A percentile compares a stretch with the other conserved stretches of the same genome.
These are phyloP conservation scores for Sebastolobus altivelis DNA, from an alignment of 2,797 vertebrate species.

Conservation along the genomic window DNA sequence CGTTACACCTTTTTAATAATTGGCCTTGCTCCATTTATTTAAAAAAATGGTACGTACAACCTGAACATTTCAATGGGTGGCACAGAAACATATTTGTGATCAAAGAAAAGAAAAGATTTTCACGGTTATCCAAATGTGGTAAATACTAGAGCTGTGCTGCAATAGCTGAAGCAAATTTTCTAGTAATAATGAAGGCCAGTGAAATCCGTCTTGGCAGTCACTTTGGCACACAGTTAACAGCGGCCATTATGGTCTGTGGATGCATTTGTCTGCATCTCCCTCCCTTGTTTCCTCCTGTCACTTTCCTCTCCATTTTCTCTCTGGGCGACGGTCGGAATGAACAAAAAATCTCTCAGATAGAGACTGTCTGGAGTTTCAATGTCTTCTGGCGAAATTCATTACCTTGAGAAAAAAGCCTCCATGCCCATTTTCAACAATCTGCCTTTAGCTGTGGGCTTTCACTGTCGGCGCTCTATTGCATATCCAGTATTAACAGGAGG, in stretches of 20 bases:
- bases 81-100: neutral
- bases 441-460: conserved; percentile 24
- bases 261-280: conserved; percentile 29
- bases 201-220: conserved; percentile 20
- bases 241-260: conserved; percentile 35
- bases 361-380: conserved; percentile 35
- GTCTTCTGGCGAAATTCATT: conserved; percentile 58
- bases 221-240: conserved; percentile 39
- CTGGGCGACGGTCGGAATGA: conserved; percentile 34
- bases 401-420: conserved; percentile 33
- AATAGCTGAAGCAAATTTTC: conserved; percentile 23
- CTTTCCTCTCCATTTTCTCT: conserved; percentile 29
- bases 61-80: neutral
- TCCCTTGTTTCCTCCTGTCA: conserved; percentile 35
- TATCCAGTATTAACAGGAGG: conserved; percentile 26
- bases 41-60: neutral
- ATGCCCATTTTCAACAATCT: conserved; percentile 15
- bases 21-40: neutral
- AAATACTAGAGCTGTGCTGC: neutral
- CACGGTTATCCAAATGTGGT: neutral
- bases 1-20: neutral
- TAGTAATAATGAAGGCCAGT: conserved; percentile 25
- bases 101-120: neutral
- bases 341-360: conserved; percentile 38
- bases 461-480: neutral